These are phyloP conservation scores for Venustoraphidia nigricollis DNA, from an alignment of 2,888 invertebrate species.

Conservation along the genomic window DNA sequence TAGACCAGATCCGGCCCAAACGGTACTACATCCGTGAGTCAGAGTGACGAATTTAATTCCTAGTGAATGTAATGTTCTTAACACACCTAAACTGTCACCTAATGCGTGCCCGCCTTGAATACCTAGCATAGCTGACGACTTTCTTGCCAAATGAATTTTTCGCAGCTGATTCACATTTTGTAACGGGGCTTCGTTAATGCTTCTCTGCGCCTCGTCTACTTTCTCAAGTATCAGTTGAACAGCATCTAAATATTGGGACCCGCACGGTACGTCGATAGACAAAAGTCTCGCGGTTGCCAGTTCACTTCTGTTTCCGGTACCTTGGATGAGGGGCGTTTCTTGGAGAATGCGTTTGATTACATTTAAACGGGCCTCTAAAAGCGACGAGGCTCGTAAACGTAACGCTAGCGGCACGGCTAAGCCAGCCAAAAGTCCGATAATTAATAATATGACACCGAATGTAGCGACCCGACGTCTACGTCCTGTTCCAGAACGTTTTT, in stretches of 20 bases:
- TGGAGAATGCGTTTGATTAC: conserved; percentile 36
- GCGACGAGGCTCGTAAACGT: conserved; percentile 36
- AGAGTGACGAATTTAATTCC: conserved; percentile 51
- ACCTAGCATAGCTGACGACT: conserved; percentile 45
- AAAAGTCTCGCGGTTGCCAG: conserved; percentile 33
- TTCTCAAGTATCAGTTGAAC: conserved; percentile 50
- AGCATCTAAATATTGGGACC: conserved; percentile 46
- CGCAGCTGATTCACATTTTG: conserved; percentile 40
- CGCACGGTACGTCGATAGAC: conserved; percentile 35
- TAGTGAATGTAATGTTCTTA: conserved; percentile 46
- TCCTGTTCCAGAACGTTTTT: conserved; percentile 3
- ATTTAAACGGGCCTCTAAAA: conserved; percentile 36
- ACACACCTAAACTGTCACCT: conserved; percentile 47
- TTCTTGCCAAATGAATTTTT: conserved; percentile 39
- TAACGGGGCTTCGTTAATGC: conserved; percentile 32
- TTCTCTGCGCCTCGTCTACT: conserved; percentile 44
- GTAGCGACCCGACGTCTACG: conserved; percentile 9
- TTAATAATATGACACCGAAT: conserved; percentile 6
- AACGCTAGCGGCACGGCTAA: conserved; percentile 34
- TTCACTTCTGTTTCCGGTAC: conserved; percentile 27
- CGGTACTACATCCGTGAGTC: conserved; percentile 51
- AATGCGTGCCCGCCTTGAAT: conserved; percentile 53
- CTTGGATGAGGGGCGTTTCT: conserved; percentile 39
- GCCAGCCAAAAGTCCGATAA: conserved; percentile 23
- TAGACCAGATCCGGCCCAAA: conserved; percentile 32